Percentiles rank a stretch among this genome's conserved stretches.
phyloP scores from a whole-genome alignment of 2,888 invertebrate species.

The Nemapogon koenigi region DNA sequence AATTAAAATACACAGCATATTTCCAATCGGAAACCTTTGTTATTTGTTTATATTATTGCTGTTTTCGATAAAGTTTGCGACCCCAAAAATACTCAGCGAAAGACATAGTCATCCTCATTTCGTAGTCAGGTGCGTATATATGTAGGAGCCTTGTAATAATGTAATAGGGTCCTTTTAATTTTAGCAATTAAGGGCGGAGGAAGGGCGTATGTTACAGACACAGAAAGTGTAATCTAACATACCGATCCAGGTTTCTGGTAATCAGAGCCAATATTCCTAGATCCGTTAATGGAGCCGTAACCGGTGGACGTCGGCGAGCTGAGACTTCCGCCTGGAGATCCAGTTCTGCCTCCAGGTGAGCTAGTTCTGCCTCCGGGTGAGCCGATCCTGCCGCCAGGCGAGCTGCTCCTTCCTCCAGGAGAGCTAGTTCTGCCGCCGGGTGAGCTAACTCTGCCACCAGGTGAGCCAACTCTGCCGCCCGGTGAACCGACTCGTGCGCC shows the following conservation, averaged over 20 bases:
- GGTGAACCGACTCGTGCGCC: conserved; percentile 64
- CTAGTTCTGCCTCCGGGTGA: conserved; percentile 36
- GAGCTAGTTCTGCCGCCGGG: conserved; percentile 38
- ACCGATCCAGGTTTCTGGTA: conserved; percentile 69
- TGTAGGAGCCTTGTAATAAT: no score
- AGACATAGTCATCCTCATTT: no score
- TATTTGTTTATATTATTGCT: no score
- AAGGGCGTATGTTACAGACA: no score
- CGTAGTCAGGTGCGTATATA: no score
- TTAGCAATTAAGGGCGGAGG: no score
- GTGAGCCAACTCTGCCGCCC: conserved; percentile 38
- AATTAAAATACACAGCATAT: no score
- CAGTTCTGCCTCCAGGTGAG: conserved; percentile 64
- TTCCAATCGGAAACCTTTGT: no score
- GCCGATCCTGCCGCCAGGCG: conserved; percentile 53
- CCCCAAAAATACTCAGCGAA: no score
- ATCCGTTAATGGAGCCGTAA: conserved; percentile 82
- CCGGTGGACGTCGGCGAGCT: conserved; percentile 66
- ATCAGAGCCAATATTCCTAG: conserved; percentile 54
- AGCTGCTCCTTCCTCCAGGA: conserved; percentile 32
- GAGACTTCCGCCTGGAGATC: conserved; percentile 52
- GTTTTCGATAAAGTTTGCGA: no score
- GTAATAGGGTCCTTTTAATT: no score
- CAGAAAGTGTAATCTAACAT: no score
- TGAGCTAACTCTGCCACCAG: conserved; percentile 60